A percentile compares a stretch with the other conserved stretches of the same genome.
Evolutionary conservation across 1,140 invertebrate species (phyloP).

Genomic region (Phortica variegata): DNA sequence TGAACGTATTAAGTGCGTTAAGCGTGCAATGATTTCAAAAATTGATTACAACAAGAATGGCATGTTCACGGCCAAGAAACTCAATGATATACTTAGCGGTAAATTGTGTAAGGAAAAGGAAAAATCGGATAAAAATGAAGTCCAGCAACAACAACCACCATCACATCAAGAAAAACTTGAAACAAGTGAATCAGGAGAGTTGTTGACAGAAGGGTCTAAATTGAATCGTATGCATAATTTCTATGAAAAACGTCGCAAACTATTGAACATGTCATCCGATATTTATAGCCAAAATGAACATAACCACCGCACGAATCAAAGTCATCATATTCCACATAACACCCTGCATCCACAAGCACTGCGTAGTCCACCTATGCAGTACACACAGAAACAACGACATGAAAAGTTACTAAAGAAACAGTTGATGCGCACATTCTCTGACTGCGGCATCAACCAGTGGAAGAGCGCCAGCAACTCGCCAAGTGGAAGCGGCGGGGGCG

Average conservation of each 20-base stretch:
- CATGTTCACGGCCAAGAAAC: constrained; percentile 28
- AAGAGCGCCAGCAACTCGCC: constrained; percentile 37
- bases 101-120: constrained; percentile 24
- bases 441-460: constrained; percentile 28
- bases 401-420: constrained; percentile 37
- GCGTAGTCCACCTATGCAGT: constrained; percentile 15
- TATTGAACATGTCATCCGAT: constrained; percentile 9
- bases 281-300: neutral
- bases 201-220: neutral
- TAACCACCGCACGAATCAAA: neutral
- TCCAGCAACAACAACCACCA: constrained; percentile 15
- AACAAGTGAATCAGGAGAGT: constrained; percentile 16
- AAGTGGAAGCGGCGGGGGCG: constrained; percentile 9
- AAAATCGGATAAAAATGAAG: constrained; percentile 24
- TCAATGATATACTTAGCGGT: constrained; percentile 30
- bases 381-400: constrained; percentile 7
- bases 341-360: constrained; percentile 16
- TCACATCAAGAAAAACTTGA: constrained; percentile 16
- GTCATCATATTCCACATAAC: neutral
- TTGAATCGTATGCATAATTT: constrained; percentile 32
- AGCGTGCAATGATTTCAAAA: constrained; percentile 23
- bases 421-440: constrained; percentile 36
- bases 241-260: constrained; percentile 42
- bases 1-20: constrained; percentile 37
- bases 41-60: neutral